phyloP scores from a whole-genome alignment of 2,113 vertebrate species.

The Pseudopipra pipra region DNA sequence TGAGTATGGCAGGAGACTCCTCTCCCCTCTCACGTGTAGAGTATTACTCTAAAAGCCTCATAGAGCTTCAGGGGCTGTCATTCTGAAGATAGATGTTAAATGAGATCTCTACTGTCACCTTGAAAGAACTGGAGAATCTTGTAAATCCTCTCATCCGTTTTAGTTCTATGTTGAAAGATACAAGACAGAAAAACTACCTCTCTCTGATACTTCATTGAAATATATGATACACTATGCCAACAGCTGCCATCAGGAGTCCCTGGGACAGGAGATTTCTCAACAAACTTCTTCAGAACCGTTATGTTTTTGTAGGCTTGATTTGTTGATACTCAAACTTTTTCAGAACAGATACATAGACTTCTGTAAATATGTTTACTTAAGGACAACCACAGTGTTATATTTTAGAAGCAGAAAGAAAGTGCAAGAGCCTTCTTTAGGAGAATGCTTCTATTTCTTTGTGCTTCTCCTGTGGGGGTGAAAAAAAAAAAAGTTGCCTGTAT shows the following conservation, averaged over 20 bases:
- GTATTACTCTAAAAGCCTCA: background rate
- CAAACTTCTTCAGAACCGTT: background rate
- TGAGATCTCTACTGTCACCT: background rate
- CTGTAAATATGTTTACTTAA: background rate
- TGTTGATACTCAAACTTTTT: background rate
- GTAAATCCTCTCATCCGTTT: background rate
- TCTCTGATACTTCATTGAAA: background rate
- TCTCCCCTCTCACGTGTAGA: background rate
- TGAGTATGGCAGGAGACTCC: accelerated
- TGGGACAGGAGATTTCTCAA: background rate
- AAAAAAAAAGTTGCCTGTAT: background rate
- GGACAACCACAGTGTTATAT: background rate
- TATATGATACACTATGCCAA: background rate
- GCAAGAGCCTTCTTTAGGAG: background rate
- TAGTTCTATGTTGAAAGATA: background rate
- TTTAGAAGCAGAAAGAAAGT: background rate
- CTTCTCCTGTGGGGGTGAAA: background rate
- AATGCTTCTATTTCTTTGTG: background rate
- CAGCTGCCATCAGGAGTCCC: background rate
- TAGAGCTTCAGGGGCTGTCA: background rate
- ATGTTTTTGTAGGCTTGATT: background rate
- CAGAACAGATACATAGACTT: background rate
- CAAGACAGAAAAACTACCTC: background rate
- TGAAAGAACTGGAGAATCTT: background rate
- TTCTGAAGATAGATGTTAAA: background rate